A percentile compares a stretch with the other conserved stretches of the same genome.
Evolutionary conservation across 1,140 invertebrate species (phyloP).

Genomic region (Papilio helenus): DNA sequence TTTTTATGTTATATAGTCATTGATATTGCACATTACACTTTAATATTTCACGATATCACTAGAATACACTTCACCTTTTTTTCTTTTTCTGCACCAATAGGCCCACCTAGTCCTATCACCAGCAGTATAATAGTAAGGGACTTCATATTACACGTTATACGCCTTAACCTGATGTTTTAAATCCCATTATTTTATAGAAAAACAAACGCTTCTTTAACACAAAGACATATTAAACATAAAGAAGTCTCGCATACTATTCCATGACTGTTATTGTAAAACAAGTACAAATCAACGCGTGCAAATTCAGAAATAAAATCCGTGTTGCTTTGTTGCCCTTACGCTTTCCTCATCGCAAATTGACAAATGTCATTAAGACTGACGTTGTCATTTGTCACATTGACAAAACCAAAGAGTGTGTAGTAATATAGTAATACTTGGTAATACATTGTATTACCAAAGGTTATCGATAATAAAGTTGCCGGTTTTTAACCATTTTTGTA

Average conservation of each 20-base stretch:
- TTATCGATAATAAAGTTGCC: too few relatives aligned
- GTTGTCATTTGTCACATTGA: background rate
- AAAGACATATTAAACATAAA: conserved; percentile 23
- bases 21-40: conserved; percentile 54
- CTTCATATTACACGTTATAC: conserved; percentile 64
- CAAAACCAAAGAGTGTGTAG: background rate
- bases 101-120: conserved; percentile 58
- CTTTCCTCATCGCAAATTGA: background rate
- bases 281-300: conserved; percentile 20
- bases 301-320: conserved; percentile 24
- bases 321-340: background rate
- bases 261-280: conserved; percentile 23
- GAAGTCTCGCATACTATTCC: conserved; percentile 9
- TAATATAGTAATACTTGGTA: background rate
- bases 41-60: conserved; percentile 46
- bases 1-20: conserved; percentile 48
- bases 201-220: background rate
- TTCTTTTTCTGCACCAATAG: conserved; percentile 64
- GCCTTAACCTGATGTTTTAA: background rate
- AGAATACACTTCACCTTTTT: conserved; percentile 68
- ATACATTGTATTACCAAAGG: too few relatives aligned
- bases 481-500: background rate
- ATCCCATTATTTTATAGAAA: conserved; percentile 39
- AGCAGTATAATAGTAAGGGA: conserved; percentile 61
- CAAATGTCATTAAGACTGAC: background rate